Evolutionary conservation across 2,888 invertebrate species (phyloP), one percentile per base, ranked within the genome.

Genomic region (Oscheius sp.): DNA sequence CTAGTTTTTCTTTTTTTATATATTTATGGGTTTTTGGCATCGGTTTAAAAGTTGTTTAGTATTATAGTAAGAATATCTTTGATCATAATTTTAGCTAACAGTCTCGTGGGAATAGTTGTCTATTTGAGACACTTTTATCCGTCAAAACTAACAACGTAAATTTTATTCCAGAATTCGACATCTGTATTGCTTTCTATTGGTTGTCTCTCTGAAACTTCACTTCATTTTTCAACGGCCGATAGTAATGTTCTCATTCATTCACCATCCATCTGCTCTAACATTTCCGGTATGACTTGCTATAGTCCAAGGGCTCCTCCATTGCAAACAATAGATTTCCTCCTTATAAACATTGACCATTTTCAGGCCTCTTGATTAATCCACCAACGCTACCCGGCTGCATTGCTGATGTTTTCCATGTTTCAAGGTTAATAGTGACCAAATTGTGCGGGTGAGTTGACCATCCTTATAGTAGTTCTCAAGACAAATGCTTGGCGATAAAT

Each of bases 391-490:
- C 73, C 54, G 83, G 83, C n/a, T 83, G 83, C 56, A 65, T 83
- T 32, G 74, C 77, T 47, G 77, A 83, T 66, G 68, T 83, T 30
- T 72, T 73, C n/a, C 77, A 83, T 33, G 77, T 78, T 2, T 41
- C 69, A 6, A 70, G 67, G 6, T 63, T 75, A 30, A 65, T 83
- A 12, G 49, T 76, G 17, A 66, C 67, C 41, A 64, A 65, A 54
- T 63, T 80, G 54, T 83, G 83, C 74, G 81, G 83, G 83, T 82
- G 20, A 59, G 79, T n/a, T n/a, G n/a, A n/a, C n/a, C n/a, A n/a
- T 50, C 50, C 20, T 49, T 20, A n/a, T n/a, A n/a, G n/a, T n/a
- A n/a, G n/a, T n/a, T n/a, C n/a, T n/a, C n/a, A n/a, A n/a, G n/a
- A n/a, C n/a, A n/a, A n/a, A n/a, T n/a, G n/a, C n/a, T n/a, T n/a